phyloP scores from a whole-genome alignment of 1,140 invertebrate species.

The Gonatopus flavifemur region DNA sequence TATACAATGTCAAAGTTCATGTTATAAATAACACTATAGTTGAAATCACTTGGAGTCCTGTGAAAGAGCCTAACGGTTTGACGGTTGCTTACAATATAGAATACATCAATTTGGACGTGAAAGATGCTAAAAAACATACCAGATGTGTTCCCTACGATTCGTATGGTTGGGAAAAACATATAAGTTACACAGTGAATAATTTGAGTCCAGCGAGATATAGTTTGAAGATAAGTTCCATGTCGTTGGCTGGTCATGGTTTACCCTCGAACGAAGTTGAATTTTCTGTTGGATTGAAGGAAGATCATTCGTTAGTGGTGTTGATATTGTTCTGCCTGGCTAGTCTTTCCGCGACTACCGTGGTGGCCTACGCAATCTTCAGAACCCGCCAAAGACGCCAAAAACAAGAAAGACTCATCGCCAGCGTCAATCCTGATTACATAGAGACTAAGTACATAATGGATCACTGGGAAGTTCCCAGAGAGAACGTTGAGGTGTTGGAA shows the following conservation, averaged over 20 bases:
- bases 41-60: conserved; percentile 63
- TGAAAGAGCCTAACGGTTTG: conserved; percentile 64
- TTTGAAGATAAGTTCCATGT: conserved; percentile 63
- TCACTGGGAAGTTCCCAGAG: conserved; percentile 68
- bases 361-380: conserved; percentile 6
- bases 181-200: conserved; percentile 28
- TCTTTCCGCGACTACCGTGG: not conserved
- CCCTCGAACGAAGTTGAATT: conserved; percentile 51
- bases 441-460: conserved; percentile 63
- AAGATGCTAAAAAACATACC: conserved; percentile 34
- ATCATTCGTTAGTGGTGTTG: conserved; percentile 16
- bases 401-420: conserved; percentile 44
- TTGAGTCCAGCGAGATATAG: conserved; percentile 68
- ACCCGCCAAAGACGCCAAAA: conserved; percentile 23
- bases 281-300: conserved; percentile 21
- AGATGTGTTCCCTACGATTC: conserved; percentile 25
- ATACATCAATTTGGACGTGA: conserved; percentile 53
- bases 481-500: conserved; percentile 60
- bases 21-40: conserved; percentile 40
- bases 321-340: conserved; percentile 8
- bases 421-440: conserved; percentile 50
- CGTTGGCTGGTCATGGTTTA: conserved; percentile 63
- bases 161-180: not conserved
- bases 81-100: conserved; percentile 65
- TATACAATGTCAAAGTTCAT: conserved; percentile 33